Evolutionary conservation across 2,113 vertebrate species (phyloP).

Genomic region (Arizona elegans): DNA sequence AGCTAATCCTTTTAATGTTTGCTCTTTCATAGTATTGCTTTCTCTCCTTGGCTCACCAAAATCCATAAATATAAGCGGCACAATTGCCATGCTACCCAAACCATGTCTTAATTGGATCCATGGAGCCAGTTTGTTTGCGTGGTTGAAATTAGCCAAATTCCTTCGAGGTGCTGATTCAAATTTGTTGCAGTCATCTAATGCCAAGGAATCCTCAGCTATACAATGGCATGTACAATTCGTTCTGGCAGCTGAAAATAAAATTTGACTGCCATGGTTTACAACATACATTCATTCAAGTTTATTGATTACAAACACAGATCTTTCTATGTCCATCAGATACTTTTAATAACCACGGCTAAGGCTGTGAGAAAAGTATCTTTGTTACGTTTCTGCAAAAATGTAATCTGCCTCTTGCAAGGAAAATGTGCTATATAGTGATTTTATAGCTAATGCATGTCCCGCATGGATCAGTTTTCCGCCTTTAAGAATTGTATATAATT

Average conservation of each 20-base stretch:
- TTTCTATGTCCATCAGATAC: constrained; percentile 20
- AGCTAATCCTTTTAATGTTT: constrained; percentile 20
- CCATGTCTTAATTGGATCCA: constrained; percentile 32
- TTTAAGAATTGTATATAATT: neutral
- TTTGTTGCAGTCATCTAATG: neutral
- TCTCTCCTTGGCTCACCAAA: neutral
- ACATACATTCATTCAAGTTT: constrained; percentile 11
- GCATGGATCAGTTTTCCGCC: neutral
- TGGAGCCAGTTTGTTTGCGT: constrained; percentile 9
- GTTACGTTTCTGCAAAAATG: neutral
- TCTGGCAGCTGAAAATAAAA: neutral
- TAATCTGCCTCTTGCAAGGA: neutral
- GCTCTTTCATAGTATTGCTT: constrained; percentile 8
- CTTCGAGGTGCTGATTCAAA: constrained; percentile 17
- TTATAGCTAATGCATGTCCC: neutral
- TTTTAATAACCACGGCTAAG: neutral
- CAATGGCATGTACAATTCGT: constrained; percentile 11
- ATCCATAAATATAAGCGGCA: constrained; percentile 20
- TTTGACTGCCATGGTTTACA: constrained; percentile 2
- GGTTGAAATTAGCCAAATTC: constrained; percentile 18
- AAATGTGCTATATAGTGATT: neutral
- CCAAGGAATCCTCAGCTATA: constrained; percentile 9
- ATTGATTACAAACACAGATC: constrained; percentile 31
- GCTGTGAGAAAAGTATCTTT: neutral
- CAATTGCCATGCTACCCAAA: constrained; percentile 6